phyloP scores from a whole-genome alignment of 2,113 vertebrate genomes.

The Planiliza haematocheilus region DNA sequence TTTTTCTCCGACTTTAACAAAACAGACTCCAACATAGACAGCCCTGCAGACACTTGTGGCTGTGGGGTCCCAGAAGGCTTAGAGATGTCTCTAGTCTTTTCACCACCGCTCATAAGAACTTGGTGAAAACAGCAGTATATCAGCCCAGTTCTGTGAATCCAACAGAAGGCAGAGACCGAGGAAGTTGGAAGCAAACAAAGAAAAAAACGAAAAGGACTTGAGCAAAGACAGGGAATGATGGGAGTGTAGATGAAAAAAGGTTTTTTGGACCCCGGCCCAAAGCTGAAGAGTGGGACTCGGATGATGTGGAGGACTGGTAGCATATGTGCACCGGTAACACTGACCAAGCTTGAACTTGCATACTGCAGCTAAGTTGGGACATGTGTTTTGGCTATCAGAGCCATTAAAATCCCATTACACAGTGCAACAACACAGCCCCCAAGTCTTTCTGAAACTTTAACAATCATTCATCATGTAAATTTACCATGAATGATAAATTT shows the following conservation, averaged over 20 bases:
- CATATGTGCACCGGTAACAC: constrained; percentile 55
- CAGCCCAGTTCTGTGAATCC: constrained; percentile 28
- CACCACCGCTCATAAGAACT: constrained; percentile 47
- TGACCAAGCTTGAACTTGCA: constrained; percentile 59
- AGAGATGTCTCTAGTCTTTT: constrained; percentile 64
- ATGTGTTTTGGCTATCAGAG: constrained; percentile 80
- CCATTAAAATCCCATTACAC: constrained; percentile 77
- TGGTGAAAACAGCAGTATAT: constrained; percentile 55
- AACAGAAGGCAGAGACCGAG: constrained; percentile 45
- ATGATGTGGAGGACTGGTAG: constrained; percentile 34
- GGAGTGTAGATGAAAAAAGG: constrained; percentile 26
- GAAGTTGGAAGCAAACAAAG: constrained; percentile 44
- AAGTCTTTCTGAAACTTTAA: constrained; percentile 56
- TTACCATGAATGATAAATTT: constrained; percentile 67
- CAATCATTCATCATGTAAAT: constrained; percentile 67
- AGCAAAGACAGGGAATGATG: constrained; percentile 14
- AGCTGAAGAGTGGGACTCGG: constrained; percentile 21
- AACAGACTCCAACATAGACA: constrained; percentile 70
- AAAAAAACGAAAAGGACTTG: constrained; percentile 8
- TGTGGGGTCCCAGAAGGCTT: constrained; percentile 58
- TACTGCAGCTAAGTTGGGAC: constrained; percentile 50
- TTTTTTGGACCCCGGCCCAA: constrained; percentile 33
- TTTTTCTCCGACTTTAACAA: constrained; percentile 62
- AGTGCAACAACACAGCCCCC: constrained; percentile 68
- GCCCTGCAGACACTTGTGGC: constrained; percentile 77